Percentiles rank a stretch among this genome's conserved stretches.
Evolutionary conservation across 1,140 invertebrate genomes (phyloP).

Genomic region (Holotrichia oblita): DNA sequence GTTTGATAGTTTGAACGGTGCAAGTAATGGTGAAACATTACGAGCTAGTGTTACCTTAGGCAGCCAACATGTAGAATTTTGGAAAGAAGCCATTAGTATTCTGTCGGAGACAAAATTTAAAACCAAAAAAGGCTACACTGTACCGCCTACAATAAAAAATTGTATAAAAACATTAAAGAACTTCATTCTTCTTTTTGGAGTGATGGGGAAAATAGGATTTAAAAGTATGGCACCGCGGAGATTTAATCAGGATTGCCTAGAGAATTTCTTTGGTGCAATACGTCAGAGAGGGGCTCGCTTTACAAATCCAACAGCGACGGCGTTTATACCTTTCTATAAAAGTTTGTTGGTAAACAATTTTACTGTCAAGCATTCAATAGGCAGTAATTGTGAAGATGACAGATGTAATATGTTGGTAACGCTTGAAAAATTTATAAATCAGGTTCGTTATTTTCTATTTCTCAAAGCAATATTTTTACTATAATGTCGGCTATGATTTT

Average conservation of each 20-base stretch:
- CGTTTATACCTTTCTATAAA: neutral
- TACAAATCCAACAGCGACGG: neutral
- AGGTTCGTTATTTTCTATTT: neutral
- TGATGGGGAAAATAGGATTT: conserved; percentile 2
- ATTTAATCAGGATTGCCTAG: neutral
- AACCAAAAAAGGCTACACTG: neutral
- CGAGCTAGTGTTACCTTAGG: neutral
- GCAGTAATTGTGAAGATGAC: conserved; percentile 22
- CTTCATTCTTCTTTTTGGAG: neutral
- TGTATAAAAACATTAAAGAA: neutral
- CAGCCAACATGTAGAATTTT: neutral
- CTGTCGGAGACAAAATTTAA: neutral
- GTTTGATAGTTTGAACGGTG: conserved; percentile 14
- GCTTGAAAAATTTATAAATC: neutral
- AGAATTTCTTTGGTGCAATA: conserved; percentile 7
- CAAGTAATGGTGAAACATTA: neutral
- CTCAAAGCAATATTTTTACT: neutral
- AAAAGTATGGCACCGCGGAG: neutral
- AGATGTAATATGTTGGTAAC: conserved; percentile 5
- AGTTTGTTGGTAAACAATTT: conserved; percentile 9
- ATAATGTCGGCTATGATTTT: no score
- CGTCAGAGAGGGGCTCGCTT: neutral
- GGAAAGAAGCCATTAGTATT: neutral
- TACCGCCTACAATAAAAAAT: conserved; percentile 19
- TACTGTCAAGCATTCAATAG: conserved; percentile 1